These are phyloP conservation scores for Lapara coniferarum DNA, from an alignment of 2,888 invertebrate species.

Conservation along the genomic window DNA sequence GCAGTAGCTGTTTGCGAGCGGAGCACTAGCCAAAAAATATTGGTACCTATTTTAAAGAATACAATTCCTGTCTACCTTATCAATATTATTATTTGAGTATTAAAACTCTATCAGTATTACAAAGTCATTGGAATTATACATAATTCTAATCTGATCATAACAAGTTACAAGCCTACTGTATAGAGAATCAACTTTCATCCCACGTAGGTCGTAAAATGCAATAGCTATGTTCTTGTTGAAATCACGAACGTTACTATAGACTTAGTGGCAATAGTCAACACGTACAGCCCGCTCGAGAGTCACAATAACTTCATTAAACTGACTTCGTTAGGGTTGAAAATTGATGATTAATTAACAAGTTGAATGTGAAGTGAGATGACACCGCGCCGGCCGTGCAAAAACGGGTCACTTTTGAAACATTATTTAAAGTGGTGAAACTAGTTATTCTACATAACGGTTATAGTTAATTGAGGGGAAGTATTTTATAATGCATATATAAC, in stretches of 20 bases:
- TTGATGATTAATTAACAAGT: slow-evolving; percentile 60
- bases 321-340: slow-evolving; percentile 54
- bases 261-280: slow-evolving; percentile 36
- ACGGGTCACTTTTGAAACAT: slow-evolving; percentile 44
- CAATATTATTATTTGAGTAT: neutral
- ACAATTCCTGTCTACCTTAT: no score
- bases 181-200: slow-evolving; percentile 8
- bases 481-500: neutral
- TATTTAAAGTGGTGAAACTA: slow-evolving; percentile 28
- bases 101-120: neutral
- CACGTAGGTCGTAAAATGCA: slow-evolving; percentile 26
- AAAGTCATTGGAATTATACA: neutral
- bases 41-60: no score
- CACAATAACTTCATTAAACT: slow-evolving; percentile 58
- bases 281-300: slow-evolving; percentile 41
- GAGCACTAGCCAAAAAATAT: no score
- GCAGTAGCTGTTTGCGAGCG: no score
- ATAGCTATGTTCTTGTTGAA: slow-evolving; percentile 31
- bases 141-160: neutral
- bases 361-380: slow-evolving; percentile 49
- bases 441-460: neutral
- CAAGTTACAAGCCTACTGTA: neutral
- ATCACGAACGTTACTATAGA: slow-evolving; percentile 30
- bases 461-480: no score
- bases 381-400: slow-evolving; percentile 36